Evolutionary conservation across 2,888 invertebrate species (phyloP), one percentile per base, ranked within the genome.

Genomic region (Meteorus cinctellus): DNA sequence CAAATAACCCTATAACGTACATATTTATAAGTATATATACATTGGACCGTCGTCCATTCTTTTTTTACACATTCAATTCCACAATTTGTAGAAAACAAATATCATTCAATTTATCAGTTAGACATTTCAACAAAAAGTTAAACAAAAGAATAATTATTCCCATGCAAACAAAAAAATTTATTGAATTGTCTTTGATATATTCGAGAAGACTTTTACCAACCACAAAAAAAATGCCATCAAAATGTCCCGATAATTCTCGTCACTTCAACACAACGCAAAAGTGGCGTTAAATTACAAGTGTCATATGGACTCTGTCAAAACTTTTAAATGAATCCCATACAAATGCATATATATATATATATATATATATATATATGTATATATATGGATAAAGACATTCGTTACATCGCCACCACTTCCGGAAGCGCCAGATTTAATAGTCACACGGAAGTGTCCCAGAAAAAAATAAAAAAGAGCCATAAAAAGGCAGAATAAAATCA

Each of bases 1-100:
- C 84, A 86, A 86, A 85, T 81, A 75, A 76, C 69, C 14, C 29
- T 24, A 31, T 63, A 31, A 27, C 4, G 14, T 62, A 14, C 19
- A 48, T 16, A n/a, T n/a, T 24, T 34, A 34, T 34, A 34, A 34
- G 8, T 24, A 60, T 29, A 10, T 51, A 60, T 3, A 24, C 27
- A 4, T 41, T 41, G 60, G 60, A 70, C 70, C 60, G 60, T 41
- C 60, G 29, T 67, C 48, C 27, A 34, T 29, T 3, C 19, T 62
- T 62, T 31, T 31, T 10, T 8, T 55, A n/a, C 48, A 55, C 55
- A 24, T 19, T 19, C 8, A 8, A 55, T 55, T 24, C 6, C 19
- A 19, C 24, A 55, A 55, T 55, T 55, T 48, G 48, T 48, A 45
- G 1, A 48, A 48, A 4, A n/a, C 16, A 45, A 45, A 45, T 3